Conservation (phyloP, 2,113 vertebrate species). For the Dipodomys spectabilis region DNA sequence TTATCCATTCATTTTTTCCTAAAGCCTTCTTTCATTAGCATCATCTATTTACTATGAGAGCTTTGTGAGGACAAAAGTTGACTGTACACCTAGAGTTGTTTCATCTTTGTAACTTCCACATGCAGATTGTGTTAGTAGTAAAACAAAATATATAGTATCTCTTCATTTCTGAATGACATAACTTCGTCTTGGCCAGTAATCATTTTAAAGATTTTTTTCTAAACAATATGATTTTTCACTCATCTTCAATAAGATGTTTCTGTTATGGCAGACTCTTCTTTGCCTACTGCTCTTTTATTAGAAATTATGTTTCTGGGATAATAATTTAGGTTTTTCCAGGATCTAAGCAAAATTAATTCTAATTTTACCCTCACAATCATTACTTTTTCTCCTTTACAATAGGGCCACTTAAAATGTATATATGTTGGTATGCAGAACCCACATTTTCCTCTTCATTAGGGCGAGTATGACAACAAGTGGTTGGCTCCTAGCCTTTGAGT, state of each 20-base stretch:
- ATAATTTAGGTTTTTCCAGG: constrained; percentile 15
- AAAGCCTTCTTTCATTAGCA: constrained; percentile 41
- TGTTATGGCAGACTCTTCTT: constrained; percentile 32
- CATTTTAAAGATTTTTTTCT: constrained; percentile 27
- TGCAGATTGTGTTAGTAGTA: constrained; percentile 54
- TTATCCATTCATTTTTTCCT: neutral
- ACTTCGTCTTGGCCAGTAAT: constrained; percentile 24
- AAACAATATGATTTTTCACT: constrained; percentile 49
- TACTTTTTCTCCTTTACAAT: neutral
- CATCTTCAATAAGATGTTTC: constrained; percentile 56
- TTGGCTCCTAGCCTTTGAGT: constrained; percentile 12
- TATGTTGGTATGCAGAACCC: neutral
- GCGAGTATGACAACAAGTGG: neutral
- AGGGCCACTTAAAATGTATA: neutral
- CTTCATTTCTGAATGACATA: constrained; percentile 47
- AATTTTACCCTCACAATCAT: constrained; percentile 4
- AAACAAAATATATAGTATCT: constrained; percentile 31
- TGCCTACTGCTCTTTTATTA: constrained; percentile 9
- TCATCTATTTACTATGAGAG: neutral
- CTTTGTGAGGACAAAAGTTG: constrained; percentile 30
- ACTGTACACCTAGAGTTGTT: constrained; percentile 45
- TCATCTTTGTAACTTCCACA: constrained; percentile 36
- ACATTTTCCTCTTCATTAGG: neutral
- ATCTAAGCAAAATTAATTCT: neutral
- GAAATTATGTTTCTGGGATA: constrained; percentile 34